phyloP scores from a whole-genome alignment of 2,797 vertebrate species.

The Pyrocephalus nanus region DNA sequence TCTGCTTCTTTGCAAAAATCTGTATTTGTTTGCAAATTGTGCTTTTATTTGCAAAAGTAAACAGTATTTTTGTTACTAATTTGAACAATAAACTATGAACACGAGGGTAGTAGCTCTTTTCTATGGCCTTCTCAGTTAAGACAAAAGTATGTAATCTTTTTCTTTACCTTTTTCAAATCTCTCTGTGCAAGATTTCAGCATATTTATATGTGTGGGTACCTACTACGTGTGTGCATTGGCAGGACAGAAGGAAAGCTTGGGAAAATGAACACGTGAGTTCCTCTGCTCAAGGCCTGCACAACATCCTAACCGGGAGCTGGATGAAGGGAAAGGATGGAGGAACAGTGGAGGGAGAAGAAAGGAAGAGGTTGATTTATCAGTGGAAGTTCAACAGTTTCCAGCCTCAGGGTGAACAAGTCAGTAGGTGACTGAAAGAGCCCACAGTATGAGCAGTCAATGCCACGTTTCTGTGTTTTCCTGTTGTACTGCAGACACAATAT shows the following conservation, averaged over 20 bases:
- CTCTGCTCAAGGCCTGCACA: background rate
- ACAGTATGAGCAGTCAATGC: background rate
- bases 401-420: background rate
- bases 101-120: background rate
- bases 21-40: background rate
- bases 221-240: background rate
- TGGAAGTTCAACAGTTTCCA: background rate
- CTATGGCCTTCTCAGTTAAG: background rate
- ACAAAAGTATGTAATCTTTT: background rate
- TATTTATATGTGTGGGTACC: background rate
- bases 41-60: conserved; percentile 29
- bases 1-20: background rate
- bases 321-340: background rate
- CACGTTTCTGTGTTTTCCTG: background rate
- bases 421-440: background rate
- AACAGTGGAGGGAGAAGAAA: background rate
- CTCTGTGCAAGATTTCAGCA: background rate
- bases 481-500: background rate
- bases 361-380: background rate
- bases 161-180: background rate
- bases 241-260: background rate
- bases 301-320: background rate
- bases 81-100: conserved; percentile 38
- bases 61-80: conserved; percentile 53
- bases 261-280: background rate